phyloP scores from a whole-genome alignment of 2,797 vertebrate genomes.

The Galaxias olidus region DNA sequence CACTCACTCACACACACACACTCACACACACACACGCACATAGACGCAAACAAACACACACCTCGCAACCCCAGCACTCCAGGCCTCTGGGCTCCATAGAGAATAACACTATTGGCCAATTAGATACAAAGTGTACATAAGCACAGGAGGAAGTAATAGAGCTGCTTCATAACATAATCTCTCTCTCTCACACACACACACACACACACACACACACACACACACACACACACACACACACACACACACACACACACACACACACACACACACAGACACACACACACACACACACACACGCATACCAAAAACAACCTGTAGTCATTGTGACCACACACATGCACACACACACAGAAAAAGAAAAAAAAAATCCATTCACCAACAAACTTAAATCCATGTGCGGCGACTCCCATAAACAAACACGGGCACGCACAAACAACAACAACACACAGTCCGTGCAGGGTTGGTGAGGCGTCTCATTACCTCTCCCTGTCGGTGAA shows the following conservation, averaged over 20 bases:
- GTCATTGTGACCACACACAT: not conserved
- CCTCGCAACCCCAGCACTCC: conserved; percentile 50
- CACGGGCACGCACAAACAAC: not conserved
- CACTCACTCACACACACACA: no score
- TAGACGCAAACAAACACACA: no score
- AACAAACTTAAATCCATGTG: conserved; percentile 1
- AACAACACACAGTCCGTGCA: conserved; percentile 18
- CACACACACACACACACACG: conserved; percentile 22
- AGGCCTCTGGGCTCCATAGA: conserved; percentile 52
- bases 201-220: not conserved
- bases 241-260: conserved; percentile 18
- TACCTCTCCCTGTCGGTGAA: conserved; percentile 84
- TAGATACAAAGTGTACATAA: conserved; percentile 39
- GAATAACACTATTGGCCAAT: conserved; percentile 53
- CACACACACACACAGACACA: conserved; percentile 10
- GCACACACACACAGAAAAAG: conserved; percentile 15
- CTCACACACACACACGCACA: conserved; percentile 42
- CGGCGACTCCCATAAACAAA: not conserved
- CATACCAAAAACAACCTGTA: not conserved
- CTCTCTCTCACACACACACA: not conserved
- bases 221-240: not conserved
- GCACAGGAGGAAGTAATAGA: conserved; percentile 27
- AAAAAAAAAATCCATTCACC: conserved; percentile 17
- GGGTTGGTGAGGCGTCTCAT: conserved; percentile 56
- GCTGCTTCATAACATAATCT: conserved; percentile 14